A percentile compares a stretch with the other conserved stretches of the same genome.
Evolutionary conservation across 2,113 vertebrate species (phyloP).

Genomic region (Chrysemys picta): DNA sequence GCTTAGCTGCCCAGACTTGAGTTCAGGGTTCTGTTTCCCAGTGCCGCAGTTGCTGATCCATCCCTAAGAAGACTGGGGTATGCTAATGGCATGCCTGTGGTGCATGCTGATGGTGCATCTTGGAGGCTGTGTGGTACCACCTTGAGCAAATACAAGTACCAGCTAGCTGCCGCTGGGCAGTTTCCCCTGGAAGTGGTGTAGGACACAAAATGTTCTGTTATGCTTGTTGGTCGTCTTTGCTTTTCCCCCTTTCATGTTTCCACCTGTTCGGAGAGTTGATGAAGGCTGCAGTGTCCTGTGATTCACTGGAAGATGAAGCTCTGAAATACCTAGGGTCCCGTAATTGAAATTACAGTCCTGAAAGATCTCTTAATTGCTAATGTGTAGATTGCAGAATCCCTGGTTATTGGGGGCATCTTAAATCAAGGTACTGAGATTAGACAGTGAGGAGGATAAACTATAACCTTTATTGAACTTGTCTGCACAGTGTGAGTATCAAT

Average conservation of each 20-base stretch:
- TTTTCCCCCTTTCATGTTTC: background rate
- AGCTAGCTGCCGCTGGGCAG: no score
- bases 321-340: background rate
- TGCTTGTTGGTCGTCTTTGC: background rate
- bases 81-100: accelerated
- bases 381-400: background rate
- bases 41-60: background rate
- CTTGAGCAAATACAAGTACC: accelerated
- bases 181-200: background rate
- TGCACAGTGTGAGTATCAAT: background rate
- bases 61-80: background rate
- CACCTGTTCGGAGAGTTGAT: background rate
- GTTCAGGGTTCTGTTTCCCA: background rate
- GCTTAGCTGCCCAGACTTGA: background rate
- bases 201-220: accelerated
- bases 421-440: background rate
- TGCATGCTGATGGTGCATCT: background rate
- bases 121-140: accelerated
- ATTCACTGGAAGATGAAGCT: no score
- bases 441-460: background rate
- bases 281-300: background rate
- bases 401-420: background rate
- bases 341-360: background rate
- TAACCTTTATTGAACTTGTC: background rate
- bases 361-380: background rate